Evolutionary conservation across 2,888 invertebrate genomes (phyloP), one percentile per base, ranked within the genome.

Genomic region (Hydraecia micacea): DNA sequence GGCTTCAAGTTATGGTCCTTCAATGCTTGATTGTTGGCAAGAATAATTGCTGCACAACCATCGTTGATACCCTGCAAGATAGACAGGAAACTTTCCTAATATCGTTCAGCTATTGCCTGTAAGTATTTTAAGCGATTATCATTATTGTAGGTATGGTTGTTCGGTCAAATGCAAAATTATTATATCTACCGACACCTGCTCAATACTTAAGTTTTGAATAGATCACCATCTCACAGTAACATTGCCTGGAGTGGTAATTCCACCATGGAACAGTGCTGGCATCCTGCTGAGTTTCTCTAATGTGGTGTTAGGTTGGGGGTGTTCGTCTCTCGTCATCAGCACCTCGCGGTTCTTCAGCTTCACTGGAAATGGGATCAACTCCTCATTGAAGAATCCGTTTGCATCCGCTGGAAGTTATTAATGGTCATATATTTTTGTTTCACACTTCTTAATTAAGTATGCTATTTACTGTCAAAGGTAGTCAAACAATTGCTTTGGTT

Each of bases 21-120:
- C 0, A 98, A 97, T 0, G 99, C 99, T 81, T 98, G 98, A 94
- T 99, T 99, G 90, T 98, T 98, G 58, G 99, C 99, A 73, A 99
- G 92, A 42, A 99, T 97, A 11, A 80, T 46, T 65, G 79, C 68
- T 46, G 68, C 68, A 7, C 55, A 79, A 46, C 80, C 80, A 11
- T 80, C 80, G 46, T 74, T 79, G 9, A 74, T 0, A 69, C 79
- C 58, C 80, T 80, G 39, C 2, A 58, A 67, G 25, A 62, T 62
- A 15, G 28, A 60, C 60, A 28, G 28, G 8, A 62, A 32, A 32
- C 8, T 7, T 60, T 60, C 28, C 60, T 60, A 18, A 32, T 28
- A 62, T 18, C 1, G 18, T 32, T 62, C 28, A 32, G 28, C 15
- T 28, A 60, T 28, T 60, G 28, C 1, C 7, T 58, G 58, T 25